Evolutionary conservation across 2,113 vertebrate genomes (phyloP).

Genomic region (Alouatta palliata): DNA sequence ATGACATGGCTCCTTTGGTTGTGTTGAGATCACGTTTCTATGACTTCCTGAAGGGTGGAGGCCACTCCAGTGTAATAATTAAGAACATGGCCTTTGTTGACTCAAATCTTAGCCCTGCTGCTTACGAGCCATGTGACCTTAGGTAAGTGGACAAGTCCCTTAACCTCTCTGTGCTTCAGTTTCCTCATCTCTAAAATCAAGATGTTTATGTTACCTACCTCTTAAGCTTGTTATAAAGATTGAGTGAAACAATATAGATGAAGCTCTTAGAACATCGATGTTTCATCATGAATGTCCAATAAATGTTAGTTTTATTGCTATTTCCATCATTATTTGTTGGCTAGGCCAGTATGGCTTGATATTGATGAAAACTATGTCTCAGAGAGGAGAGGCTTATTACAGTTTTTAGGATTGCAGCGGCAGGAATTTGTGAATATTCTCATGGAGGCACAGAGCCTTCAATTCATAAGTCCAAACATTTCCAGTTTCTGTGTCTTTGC

Average conservation of each 20-base stretch:
- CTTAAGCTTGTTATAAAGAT: not conserved
- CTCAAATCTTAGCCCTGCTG: not conserved
- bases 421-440: constrained; percentile 2
- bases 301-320: not conserved
- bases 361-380: not conserved
- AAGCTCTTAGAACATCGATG: not conserved
- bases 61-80: not conserved
- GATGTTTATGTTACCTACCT: not conserved
- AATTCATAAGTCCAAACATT: not conserved
- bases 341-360: not conserved
- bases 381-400: not conserved
- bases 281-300: not conserved
- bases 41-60: not conserved
- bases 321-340: not conserved
- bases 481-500: not conserved
- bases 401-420: not conserved
- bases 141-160: not conserved
- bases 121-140: not conserved
- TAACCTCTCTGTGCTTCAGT: not conserved
- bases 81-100: not conserved
- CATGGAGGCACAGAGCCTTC: not conserved
- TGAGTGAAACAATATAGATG: not conserved
- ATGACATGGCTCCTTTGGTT: not conserved
- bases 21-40: not conserved
- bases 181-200: not conserved